Evolutionary conservation across 2,888 invertebrate species (phyloP), one percentile per base, ranked within the genome.

Genomic region (Hermodice carunculata): DNA sequence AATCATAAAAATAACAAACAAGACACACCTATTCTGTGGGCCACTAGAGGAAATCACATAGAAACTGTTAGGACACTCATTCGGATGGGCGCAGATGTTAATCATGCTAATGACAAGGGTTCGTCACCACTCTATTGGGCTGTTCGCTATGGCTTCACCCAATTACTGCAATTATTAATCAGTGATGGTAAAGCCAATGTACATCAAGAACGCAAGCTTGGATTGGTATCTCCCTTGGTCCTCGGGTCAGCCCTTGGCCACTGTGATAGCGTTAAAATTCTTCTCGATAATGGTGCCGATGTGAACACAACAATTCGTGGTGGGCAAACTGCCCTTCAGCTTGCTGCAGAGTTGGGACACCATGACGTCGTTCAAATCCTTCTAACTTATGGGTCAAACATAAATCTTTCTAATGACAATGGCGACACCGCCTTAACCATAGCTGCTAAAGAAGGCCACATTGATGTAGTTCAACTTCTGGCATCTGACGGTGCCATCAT

Each of bases 81-180:
- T 31, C 24, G 56, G 28, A 42, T 67, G 17, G 64, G 75, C 1
- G 83, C 83, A 8, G 63, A 78, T 48, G 66, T 79, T 0, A 72
- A 77, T 53, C 58, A 76, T 6, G 76, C 76, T 58, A 84, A 84
- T 61, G 83, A 84, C 64, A 84, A 84, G 66, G 80, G 81, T 1
- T 84, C 83, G 0, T 81, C 83, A 1, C 81, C 85, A 1, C 70
- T 85, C n/a, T 77, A 84, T 61, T 85, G 85, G 85, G 83, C 84
- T 8, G 78, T 81, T 8, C 66, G 85, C 19, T 84, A 84, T 59
- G 81, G 80, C 6, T 77, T 76, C 62, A 42, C 67, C 0, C 73
- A 78, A 42, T 72, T 80, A 6, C 81, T 83, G 0, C 53, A 69
- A 11, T 42, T 81, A 0, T 71, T 85, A 17, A 66, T 78, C 3